These are phyloP conservation scores for Schizothorax lantsangensis DNA, from an alignment of 2,797 vertebrate species.

Conservation along the genomic window DNA sequence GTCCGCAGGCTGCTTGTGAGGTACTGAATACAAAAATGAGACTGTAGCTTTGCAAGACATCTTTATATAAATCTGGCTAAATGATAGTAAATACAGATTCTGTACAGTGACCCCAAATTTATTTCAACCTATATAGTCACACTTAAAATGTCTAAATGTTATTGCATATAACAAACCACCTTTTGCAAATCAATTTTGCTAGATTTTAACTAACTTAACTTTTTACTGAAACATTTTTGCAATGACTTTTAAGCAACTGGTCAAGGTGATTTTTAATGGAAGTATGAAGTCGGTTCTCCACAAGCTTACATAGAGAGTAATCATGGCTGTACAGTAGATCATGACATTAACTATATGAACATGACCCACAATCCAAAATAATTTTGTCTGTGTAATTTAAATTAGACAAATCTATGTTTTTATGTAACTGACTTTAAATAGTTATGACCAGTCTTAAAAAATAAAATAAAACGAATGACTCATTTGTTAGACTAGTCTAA, in stretches of 20 bases:
- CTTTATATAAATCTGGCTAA: neutral
- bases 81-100: neutral
- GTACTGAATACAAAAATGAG: neutral
- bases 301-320: neutral
- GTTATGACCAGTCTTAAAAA: neutral
- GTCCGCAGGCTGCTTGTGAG: neutral
- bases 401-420: neutral
- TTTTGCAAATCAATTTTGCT: neutral
- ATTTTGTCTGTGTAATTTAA: neutral
- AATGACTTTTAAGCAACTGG: neutral
- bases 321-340: neutral
- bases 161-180: neutral
- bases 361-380: neutral
- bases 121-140: neutral
- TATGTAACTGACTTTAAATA: neutral
- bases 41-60: neutral
- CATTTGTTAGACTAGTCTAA: no score
- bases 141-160: neutral
- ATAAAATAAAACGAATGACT: neutral
- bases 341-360: neutral
- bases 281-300: neutral
- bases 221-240: neutral
- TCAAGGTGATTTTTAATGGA: neutral
- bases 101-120: neutral
- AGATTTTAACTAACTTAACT: neutral